Evolutionary conservation across 2,113 vertebrate genomes (phyloP), one percentile per base, ranked within the genome.

Genomic region (Istiophorus platypterus): DNA sequence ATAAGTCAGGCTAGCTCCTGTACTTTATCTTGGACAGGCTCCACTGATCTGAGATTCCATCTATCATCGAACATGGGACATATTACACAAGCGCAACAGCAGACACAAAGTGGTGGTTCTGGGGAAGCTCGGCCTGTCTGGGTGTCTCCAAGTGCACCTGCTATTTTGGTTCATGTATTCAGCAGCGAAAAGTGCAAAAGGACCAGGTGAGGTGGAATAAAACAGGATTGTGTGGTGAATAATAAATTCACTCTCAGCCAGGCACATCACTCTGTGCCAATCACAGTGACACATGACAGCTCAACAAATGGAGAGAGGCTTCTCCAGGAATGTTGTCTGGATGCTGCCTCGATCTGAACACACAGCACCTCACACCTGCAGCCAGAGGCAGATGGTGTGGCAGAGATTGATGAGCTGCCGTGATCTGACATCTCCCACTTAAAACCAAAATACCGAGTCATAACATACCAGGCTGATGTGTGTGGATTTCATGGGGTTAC

Each of bases 21-120:
- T 93, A 90, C 82, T 93, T 92, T 68, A 88, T 76, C 71, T 92
- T 91, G 83, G 88, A 91, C 80, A 87, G 78, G 79, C 57, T 91
- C 87, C 88, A 91, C 72, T 90, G 88, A 71, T 83, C 92, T 61
- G 82, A 74, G 81, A 85, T 90, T 20, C 87, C 92, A 20, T 80
- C 91, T 71, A 84, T 57, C 54, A 49, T 2, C 18, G 47, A 6
- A 49, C 47, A 20, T 20, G 13, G 10, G 37, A 26, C 27, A 31
- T 65, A 18, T 27, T 26, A 45, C 26, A 8, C 20, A 14, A 45
- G 15, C 2, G 14, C 14, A 13, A n/a, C n/a, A 2, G 22, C 31
- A 22, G 22, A 31, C 13, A 29, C 20, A n/a, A 14, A n/a, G 20
- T 2, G 2, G 61, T 24, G 9, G 17, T 2, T 22, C 7, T 49